phyloP scores from a whole-genome alignment of 2,888 invertebrate species.

The Hipparchia sbordonii region DNA sequence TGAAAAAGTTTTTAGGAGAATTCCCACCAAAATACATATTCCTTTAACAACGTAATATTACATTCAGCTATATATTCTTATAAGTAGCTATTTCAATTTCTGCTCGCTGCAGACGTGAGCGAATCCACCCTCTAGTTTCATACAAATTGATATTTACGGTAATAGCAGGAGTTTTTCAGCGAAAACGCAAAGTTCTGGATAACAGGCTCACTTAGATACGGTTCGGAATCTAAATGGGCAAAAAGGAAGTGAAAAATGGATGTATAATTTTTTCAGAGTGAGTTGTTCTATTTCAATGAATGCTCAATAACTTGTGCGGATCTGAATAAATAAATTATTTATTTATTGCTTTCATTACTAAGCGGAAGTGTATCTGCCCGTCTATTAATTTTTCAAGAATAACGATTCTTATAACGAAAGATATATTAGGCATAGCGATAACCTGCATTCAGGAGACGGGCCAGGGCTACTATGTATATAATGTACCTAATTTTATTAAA shows the following conservation, averaged over 20 bases:
- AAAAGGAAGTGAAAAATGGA: constrained; percentile 73
- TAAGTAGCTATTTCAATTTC: constrained; percentile 72
- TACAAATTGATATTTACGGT: constrained; percentile 83
- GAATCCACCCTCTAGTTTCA: constrained; percentile 77
- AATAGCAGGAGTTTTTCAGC: constrained; percentile 79
- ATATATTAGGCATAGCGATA: too few relatives aligned
- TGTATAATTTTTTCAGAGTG: constrained; percentile 53
- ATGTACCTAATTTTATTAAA: too few relatives aligned
- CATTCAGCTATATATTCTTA: constrained; percentile 49
- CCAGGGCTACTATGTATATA: too few relatives aligned
- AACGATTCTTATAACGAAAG: too few relatives aligned
- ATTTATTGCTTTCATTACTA: too few relatives aligned
- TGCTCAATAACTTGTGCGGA: too few relatives aligned
- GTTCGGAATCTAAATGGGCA: constrained; percentile 72
- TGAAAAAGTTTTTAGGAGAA: background rate
- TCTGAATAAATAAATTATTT: too few relatives aligned
- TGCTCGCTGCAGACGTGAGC: constrained; percentile 52
- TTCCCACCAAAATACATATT: constrained; percentile 6
- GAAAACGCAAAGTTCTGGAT: constrained; percentile 73
- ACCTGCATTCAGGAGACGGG: too few relatives aligned
- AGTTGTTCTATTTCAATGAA: background rate
- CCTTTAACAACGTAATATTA: constrained; percentile 24
- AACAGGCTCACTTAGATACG: constrained; percentile 74
- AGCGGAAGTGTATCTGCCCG: too few relatives aligned
- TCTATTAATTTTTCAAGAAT: too few relatives aligned